Evolutionary conservation across 1,140 invertebrate genomes (phyloP).

Genomic region (Drosophila mayri): DNA sequence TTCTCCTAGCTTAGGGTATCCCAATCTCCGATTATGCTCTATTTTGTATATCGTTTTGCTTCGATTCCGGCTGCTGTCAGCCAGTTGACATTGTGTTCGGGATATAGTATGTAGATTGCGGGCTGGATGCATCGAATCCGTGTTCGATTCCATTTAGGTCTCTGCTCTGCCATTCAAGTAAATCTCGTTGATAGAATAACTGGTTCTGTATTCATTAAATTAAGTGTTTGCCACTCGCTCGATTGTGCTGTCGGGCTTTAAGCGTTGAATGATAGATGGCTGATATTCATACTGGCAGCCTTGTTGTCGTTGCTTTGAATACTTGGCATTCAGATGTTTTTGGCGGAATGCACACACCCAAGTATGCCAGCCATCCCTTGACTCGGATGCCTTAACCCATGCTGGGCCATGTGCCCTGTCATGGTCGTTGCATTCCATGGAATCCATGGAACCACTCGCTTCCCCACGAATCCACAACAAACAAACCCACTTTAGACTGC

Average conservation of each 20-base stretch:
- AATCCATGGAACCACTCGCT: slow-evolving; percentile 36
- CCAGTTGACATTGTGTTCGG: slow-evolving; percentile 15
- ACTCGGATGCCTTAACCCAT: slow-evolving; percentile 34
- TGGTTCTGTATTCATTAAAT: slow-evolving; percentile 54
- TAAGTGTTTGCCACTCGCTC: slow-evolving; percentile 41
- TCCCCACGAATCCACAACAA: slow-evolving; percentile 23
- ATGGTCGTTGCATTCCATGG: slow-evolving; percentile 50
- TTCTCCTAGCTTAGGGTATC: slow-evolving; percentile 1
- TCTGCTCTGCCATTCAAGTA: slow-evolving; percentile 38
- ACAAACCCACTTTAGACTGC: slow-evolving; percentile 53
- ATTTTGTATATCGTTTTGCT: slow-evolving; percentile 12
- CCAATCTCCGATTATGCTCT: not conserved
- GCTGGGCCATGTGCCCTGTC: slow-evolving; percentile 40
- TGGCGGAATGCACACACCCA: slow-evolving; percentile 44
- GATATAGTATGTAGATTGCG: slow-evolving; percentile 22
- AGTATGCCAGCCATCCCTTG: slow-evolving; percentile 34
- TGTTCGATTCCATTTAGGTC: slow-evolving; percentile 27
- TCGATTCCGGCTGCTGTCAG: slow-evolving; percentile 27
- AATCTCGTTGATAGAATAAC: slow-evolving; percentile 53
- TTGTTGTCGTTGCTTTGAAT: slow-evolving; percentile 37
- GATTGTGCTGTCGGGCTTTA: slow-evolving; percentile 34
- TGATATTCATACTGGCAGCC: slow-evolving; percentile 23
- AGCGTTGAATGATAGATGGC: slow-evolving; percentile 45
- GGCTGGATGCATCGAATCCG: slow-evolving; percentile 2
- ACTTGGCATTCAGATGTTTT: slow-evolving; percentile 63